Base-by-base conservation (phyloP, 2,888 invertebrate species). In the Blastobasis adustella region DNA sequence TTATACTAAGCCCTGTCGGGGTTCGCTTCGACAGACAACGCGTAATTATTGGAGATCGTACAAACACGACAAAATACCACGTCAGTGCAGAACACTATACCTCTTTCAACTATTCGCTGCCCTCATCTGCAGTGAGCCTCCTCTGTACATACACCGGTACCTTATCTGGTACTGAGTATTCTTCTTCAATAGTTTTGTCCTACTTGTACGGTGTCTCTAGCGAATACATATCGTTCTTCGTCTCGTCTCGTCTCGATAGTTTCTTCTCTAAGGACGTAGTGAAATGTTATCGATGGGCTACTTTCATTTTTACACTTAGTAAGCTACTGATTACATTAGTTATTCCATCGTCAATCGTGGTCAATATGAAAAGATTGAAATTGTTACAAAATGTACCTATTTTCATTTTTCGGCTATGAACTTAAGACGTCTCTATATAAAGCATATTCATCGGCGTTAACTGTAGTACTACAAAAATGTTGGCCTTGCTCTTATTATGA, bases 401-500 rank as follows among this genome's bases (percentile, higher is more conserved):
- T 23, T 23, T 1, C 1, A 2, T 23, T 23, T 23, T 23, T 23
- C 23, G 23, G 23, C 23, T 23, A 23, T 23, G 23, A 23, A 23
- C 2, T 23, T 23, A 23, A 23, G 1, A 23, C 3, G 23, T 23
- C 23, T 23, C 23, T 23, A 23, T 23, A 23, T 23, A 23, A 23
- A 23, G 23, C 23, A 23, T 23, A 23, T 23, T 23, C 23, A 23
- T 23, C 23, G 23, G 23, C 23, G 23, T 23, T 23, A 23, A 23
- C 23, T 23, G 23, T 23, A 23, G 41, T 23, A 10, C 10, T 23
- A 41, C 42, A 42, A 41, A 41, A 23, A 23, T 23, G 23, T 23
- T 81, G 78, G 81, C 82, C 81, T 85, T 85, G 79, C 79, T 81
- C 78, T 82, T 79, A 76, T 76, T 79, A 76, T 78, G 71, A 71